These are phyloP conservation scores for Brenthis ino DNA, from an alignment of 2,888 invertebrate genomes.

Conservation along the genomic window DNA sequence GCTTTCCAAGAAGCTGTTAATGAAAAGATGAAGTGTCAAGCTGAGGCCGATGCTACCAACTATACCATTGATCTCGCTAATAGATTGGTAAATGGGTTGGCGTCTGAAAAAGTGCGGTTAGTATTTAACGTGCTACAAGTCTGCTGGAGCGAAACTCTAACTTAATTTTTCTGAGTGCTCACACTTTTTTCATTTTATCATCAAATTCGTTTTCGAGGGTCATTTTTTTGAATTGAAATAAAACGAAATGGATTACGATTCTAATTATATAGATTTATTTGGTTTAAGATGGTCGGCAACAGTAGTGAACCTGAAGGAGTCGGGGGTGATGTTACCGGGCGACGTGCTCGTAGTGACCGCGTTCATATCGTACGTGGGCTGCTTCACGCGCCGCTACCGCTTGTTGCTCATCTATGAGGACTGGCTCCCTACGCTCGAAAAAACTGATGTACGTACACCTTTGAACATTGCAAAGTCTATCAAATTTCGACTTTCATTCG, in stretches of 20 bases:
- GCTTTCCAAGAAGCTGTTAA: slow-evolving; percentile 93
- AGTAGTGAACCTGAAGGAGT: slow-evolving; percentile 84
- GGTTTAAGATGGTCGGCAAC: slow-evolving; percentile 69
- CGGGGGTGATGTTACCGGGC: slow-evolving; percentile 91
- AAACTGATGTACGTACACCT: slow-evolving; percentile 76
- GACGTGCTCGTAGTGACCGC: slow-evolving; percentile 94
- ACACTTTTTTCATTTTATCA: too few species aligned
- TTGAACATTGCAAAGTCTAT: background rate
- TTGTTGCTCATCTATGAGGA: slow-evolving; percentile 88
- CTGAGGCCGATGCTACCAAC: slow-evolving; percentile 95
- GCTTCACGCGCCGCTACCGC: slow-evolving; percentile 93
- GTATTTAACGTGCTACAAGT: background rate
- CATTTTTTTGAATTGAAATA: too few species aligned
- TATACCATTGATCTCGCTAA: slow-evolving; percentile 95
- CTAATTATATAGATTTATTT: background rate
- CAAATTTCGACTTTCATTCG: background rate
- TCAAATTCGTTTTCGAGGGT: too few species aligned
- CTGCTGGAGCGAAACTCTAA: too few species aligned
- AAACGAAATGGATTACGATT: background rate
- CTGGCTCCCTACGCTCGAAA: slow-evolving; percentile 91
- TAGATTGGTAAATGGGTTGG: slow-evolving; percentile 94
- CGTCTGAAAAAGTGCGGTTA: slow-evolving; percentile 90
- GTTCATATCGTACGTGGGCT: slow-evolving; percentile 97
- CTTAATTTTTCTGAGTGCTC: too few species aligned
- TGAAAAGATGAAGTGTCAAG: slow-evolving; percentile 94